phyloP scores from a whole-genome alignment of 2,797 vertebrate species.

The Podargus strigoides region DNA sequence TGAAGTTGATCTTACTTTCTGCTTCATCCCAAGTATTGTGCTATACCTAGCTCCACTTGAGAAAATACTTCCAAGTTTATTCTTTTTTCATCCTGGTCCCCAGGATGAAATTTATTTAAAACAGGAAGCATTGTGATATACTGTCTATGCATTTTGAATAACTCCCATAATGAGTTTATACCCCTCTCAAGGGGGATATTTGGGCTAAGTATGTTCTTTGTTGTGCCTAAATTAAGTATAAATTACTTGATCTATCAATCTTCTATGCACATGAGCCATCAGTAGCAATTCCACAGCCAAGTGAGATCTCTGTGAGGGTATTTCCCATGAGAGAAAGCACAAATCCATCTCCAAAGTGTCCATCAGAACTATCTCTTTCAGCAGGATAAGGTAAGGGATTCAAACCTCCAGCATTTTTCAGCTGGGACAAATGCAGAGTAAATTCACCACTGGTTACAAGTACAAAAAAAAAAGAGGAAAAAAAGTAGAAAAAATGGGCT shows the following conservation, averaged over 20 bases:
- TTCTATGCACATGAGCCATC: background rate
- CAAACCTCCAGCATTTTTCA: background rate
- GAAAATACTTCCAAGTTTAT: background rate
- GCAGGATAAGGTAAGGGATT: background rate
- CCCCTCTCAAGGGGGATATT: background rate
- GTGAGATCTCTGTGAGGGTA: background rate
- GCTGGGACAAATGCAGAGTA: background rate
- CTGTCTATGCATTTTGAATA: background rate
- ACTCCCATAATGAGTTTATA: background rate
- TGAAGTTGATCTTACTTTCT: background rate
- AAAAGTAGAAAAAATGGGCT: background rate
- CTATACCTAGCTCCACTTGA: background rate
- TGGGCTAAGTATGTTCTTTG: background rate
- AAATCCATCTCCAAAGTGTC: background rate
- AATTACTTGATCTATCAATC: background rate
- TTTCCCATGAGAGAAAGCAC: background rate
- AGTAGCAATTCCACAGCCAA: background rate
- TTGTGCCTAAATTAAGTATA: background rate
- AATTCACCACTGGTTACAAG: background rate
- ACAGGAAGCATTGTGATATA: background rate
- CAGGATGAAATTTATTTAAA: background rate
- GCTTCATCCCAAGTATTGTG: background rate
- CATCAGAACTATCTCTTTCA: background rate
- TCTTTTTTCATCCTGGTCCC: background rate
- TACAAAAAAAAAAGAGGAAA: background rate